Evolutionary conservation across 2,888 invertebrate genomes (phyloP).

Genomic region (Aphidoletes aphidimyza): DNA sequence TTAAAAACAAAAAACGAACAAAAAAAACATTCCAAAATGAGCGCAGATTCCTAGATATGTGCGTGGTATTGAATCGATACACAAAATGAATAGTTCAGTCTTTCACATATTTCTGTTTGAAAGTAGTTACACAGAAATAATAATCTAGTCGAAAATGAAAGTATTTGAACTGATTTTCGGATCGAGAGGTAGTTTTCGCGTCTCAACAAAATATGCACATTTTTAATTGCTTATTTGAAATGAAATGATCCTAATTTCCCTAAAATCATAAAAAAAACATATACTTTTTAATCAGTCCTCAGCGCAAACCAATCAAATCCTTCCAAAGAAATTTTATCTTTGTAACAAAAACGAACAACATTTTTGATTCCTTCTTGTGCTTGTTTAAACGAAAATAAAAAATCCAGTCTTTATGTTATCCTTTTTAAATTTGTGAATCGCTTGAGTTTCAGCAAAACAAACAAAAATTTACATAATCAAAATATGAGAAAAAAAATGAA

Average conservation of each 20-base stretch:
- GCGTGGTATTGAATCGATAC: neutral
- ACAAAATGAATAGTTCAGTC: neutral
- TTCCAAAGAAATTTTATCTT: constrained; percentile 35
- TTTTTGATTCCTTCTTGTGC: constrained; percentile 5
- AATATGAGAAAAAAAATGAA: neutral
- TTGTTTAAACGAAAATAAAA: neutral
- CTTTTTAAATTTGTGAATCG: neutral
- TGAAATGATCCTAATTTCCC: no score
- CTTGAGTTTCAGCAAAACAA: neutral
- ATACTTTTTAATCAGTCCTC: neutral
- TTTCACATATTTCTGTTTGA: neutral
- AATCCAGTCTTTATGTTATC: neutral
- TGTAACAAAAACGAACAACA: constrained; percentile 28
- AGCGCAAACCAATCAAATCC: constrained; percentile 45
- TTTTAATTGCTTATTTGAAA: constrained; percentile 9
- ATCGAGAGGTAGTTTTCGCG: neutral
- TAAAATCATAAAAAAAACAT: neutral
- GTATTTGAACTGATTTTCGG: neutral
- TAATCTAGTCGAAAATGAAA: constrained; percentile 32
- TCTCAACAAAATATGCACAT: neutral
- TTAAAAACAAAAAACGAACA: neutral
- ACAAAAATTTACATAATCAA: neutral
- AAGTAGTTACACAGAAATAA: neutral
- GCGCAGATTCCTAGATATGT: neutral
- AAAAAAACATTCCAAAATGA: neutral